Conservation (phyloP, 2,797 vertebrate species). For the Galago senegalensis region DNA sequence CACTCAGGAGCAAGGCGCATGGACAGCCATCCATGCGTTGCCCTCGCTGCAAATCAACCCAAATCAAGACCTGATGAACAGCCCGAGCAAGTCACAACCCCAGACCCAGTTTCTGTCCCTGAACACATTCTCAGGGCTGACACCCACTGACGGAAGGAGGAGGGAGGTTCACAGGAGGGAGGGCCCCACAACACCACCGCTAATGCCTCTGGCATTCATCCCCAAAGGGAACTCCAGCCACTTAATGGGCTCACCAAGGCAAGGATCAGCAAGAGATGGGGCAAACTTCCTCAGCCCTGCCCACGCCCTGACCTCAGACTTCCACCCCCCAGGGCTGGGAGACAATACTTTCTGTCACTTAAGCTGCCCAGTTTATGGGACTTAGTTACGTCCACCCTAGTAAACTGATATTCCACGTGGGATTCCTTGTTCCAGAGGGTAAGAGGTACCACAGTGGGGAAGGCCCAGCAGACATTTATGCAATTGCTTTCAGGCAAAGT, state of each 20-base stretch:
- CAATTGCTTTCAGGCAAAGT: neutral
- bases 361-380: accelerated
- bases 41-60: neutral
- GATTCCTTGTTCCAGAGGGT: neutral
- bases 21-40: neutral
- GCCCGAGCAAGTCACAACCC: neutral
- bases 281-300: accelerated
- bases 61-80: neutral
- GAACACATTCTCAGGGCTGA: neutral
- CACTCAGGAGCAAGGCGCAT: neutral
- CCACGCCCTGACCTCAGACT: accelerated
- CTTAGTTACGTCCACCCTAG: neutral
- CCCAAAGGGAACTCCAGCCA: neutral
- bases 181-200: neutral
- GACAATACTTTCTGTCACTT: neutral
- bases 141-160: neutral
- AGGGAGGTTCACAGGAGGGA: neutral
- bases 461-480: neutral
- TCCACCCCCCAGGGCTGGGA: neutral
- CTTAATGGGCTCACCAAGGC: neutral
- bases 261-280: neutral
- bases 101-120: neutral
- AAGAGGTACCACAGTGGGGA: neutral
- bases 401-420: accelerated
- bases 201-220: accelerated